Base-by-base conservation (phyloP, 1,140 invertebrate species). In the Parasteatoda tepidariorum region DNA sequence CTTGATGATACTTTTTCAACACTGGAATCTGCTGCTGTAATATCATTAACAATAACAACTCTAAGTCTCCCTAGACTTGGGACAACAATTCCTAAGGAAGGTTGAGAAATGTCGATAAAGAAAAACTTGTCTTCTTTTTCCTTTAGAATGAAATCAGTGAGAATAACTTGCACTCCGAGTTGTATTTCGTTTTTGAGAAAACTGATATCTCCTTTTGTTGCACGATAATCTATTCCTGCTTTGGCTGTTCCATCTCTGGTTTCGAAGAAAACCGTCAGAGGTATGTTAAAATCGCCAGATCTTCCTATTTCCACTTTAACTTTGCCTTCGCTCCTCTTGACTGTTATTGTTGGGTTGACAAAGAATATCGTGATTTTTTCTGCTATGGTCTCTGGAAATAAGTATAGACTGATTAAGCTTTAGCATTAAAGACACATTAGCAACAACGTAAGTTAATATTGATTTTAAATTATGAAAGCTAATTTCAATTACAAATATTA, bases 231-330 rank as follows among this genome's bases (percentile, higher is more conserved):
- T 83, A 89, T 87, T 4, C 91, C 91, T 84, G 87, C 88, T n/a
- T 91, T 88, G 3, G 92, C 92, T 22, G 91, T 90, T 67, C 91
- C 90, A 86, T 93, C 92, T 67, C 91, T 89, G 0, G 92, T 92
- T 82, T 88, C 89, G 90, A 91, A 93, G 74, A 90, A 88, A 0
- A 92, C 89, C 18, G 87, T 87, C 28, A 92, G 89, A 34, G 90
- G 88, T 0, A 92, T 91, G 86, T 92, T 92, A 22, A 91, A 90
- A 24, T 92, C 92, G 84, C 91, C 89, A 61, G 86, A 87, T 57
- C 92, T 86, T 18, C 90, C 84, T 0, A 93, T 89, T 11, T 91
- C 89, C 30, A 93, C 87, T 34, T 87, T 83, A 4, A 91, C 91
- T 24, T 87, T 87, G 0, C 91, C 91, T 68, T 89, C 89, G 84